Evolutionary conservation across 2,797 vertebrate genomes (phyloP), one percentile per base, ranked within the genome.

Genomic region (Phoebastria nigripes): DNA sequence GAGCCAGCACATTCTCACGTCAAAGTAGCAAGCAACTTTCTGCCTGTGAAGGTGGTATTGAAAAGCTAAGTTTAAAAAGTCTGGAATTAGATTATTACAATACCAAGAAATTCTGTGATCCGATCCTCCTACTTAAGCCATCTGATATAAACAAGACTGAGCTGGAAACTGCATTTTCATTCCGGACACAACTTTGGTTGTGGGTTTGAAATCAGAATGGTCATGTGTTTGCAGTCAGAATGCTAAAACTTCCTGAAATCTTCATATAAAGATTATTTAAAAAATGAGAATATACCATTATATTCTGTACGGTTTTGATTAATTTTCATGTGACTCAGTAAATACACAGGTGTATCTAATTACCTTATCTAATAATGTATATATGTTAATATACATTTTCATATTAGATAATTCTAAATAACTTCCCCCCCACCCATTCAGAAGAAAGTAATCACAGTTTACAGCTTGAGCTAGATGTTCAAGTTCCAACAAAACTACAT

Each of bases 61-160:
- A 63, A 46, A 46, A 74, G 35, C 18, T 47, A 19, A 41, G 26
- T 58, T 67, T 74, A 33, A 52, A 26, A 47, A 70, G 13, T n/a
- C 59, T 35, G 10, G 20, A 66, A 66, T 66, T 61, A 71, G 26
- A 25, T 10, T 47, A 46, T n/a, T 26, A 26, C 12, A 28, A 26
- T 21, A 74, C 25, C 29, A 69, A 89, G 42, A 56, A 44, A 74
- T 44, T 41, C 18, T 44, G 17, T 24, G 33, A 52, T 69, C 25
- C 3, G 1, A 35, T 46, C 11, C 21, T 69, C 15, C 25, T 84
- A 3, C 11, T 46, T 51, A 41, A 0, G 0, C 74, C 44, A 13
- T 8, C 8, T 44, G 33, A 29, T n/a, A 29, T 12, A n/a, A 78
- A 49, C 3, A 42, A 41, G 29, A 33, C 24, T 39, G 42, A 83